Base-by-base conservation (phyloP, 2,888 invertebrate genomes). In the Tromatobia lineatoria region DNA sequence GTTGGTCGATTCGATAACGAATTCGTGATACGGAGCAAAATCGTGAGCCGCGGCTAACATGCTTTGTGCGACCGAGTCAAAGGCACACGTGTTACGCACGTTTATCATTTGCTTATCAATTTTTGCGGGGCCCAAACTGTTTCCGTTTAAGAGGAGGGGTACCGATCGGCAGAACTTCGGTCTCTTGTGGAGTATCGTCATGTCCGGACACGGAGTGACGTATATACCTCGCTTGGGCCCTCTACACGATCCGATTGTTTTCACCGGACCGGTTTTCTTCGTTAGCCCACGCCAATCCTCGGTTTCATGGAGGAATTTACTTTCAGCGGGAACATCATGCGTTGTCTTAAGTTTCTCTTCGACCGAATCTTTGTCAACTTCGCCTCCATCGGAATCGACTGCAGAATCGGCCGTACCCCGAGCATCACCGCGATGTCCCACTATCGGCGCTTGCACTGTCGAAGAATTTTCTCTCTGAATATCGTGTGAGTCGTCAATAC, bases 61-160 rank as follows among this genome's bases (percentile, higher is more conserved):
- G 15, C 79, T 75, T 45, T 79, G 79, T 10, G 54, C 59, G 18
- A 34, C 57, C 15, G 75, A 50, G 10, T 78, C 82, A 45, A 74
- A 82, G 18, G 82, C 82, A 52, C 82, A 82, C 29, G 82, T 82
- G 18, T 82, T 82, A 10, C 47, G 42, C 13, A 78, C 74, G 29
- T 10, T 15, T 13, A 79, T 20, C 1, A 8, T 29, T 20, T 20
- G 54, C 29, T 83, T 79, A 1, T 45, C 79, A 52, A 83, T 75
- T 67, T 75, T 79, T 1, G 34, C 69, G 6, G 79, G 79, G 7
- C 70, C 42, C 74, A 82, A 74, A 18, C 45, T 18, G 23, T 77
- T 79, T n/a, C 74, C 82, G 25, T 74, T 82, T 20, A 50, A n/a
- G 15, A 82, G 82, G 7, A 78, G 50, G 13, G 70, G 76, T 61